These are phyloP conservation scores for Lampropteryx suffumata DNA, from an alignment of 2,888 invertebrate species.

Conservation along the genomic window DNA sequence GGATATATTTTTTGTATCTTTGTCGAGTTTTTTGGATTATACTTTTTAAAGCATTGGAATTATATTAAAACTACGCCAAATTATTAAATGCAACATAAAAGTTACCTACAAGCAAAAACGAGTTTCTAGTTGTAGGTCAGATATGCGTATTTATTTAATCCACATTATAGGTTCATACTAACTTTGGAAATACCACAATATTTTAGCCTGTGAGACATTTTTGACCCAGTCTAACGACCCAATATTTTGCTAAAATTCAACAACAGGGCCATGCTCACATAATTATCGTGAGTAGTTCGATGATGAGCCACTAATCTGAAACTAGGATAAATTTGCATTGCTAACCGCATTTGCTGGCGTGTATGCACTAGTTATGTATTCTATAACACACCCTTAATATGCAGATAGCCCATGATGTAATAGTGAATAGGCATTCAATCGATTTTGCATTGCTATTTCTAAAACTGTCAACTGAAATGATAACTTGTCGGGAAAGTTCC, in stretches of 20 bases:
- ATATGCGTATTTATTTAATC: too few relatives aligned
- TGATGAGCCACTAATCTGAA: constrained; percentile 72
- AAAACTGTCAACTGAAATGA: not conserved
- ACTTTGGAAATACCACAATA: too few relatives aligned
- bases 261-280: constrained; percentile 50
- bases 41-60: too few relatives aligned
- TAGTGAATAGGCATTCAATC: constrained; percentile 5
- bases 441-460: not conserved
- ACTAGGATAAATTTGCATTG: constrained; percentile 78
- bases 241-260: constrained; percentile 27
- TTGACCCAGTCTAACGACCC: too few relatives aligned
- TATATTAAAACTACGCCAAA: too few relatives aligned
- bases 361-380: constrained; percentile 30
- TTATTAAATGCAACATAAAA: too few relatives aligned
- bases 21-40: constrained; percentile 3
- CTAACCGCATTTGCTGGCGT: constrained; percentile 52
- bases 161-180: too few relatives aligned
- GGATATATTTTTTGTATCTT: constrained; percentile 20
- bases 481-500: too few relatives aligned
- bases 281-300: constrained; percentile 71
- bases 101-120: too few relatives aligned
- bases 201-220: too few relatives aligned
- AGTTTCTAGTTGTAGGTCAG: too few relatives aligned
- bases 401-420: constrained; percentile 15
- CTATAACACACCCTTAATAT: constrained; percentile 10